Conservation (phyloP, 2,888 invertebrate species). For the Sisyra terminalis region DNA sequence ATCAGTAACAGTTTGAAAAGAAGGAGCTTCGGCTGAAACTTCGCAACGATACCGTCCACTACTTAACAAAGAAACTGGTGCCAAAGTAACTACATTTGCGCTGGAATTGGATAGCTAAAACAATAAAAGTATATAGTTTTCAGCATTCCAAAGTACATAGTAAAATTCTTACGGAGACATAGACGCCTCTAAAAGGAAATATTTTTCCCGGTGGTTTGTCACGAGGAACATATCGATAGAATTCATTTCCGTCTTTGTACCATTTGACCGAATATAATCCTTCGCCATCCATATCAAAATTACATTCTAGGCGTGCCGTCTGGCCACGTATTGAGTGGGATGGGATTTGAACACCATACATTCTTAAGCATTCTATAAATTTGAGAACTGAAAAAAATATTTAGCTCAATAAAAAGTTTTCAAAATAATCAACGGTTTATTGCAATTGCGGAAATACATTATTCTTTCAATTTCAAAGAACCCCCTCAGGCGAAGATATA, state of each 20-base stretch:
- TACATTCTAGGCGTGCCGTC: slow-evolving; percentile 40
- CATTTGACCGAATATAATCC: slow-evolving; percentile 5
- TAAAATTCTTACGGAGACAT: slow-evolving; percentile 51
- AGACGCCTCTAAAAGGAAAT: slow-evolving; percentile 54
- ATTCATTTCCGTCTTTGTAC: slow-evolving; percentile 6
- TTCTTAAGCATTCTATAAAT: slow-evolving; percentile 26
- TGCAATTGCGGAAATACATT: too few relatives aligned
- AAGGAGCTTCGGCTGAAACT: slow-evolving; percentile 61
- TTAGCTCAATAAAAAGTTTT: too few relatives aligned
- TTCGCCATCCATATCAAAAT: slow-evolving; percentile 5
- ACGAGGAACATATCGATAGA: slow-evolving; percentile 23
- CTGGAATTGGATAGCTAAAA: slow-evolving; percentile 44
- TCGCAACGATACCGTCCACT: slow-evolving; percentile 63
- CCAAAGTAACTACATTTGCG: slow-evolving; percentile 45
- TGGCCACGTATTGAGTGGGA: slow-evolving; percentile 55
- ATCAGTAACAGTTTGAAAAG: slow-evolving; percentile 59
- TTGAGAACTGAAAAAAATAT: too few relatives aligned
- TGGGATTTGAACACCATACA: slow-evolving; percentile 57
- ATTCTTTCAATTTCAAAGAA: too few relatives aligned
- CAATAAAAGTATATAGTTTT: slow-evolving; percentile 9
- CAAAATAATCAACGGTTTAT: too few relatives aligned
- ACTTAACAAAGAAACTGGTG: slow-evolving; percentile 49
- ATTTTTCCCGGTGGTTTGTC: slow-evolving; percentile 57
- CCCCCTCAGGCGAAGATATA: too few relatives aligned
- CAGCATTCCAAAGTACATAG: too few relatives aligned